Conservation (phyloP, 2,113 vertebrate genomes). For the Hiodon tergisus region DNA sequence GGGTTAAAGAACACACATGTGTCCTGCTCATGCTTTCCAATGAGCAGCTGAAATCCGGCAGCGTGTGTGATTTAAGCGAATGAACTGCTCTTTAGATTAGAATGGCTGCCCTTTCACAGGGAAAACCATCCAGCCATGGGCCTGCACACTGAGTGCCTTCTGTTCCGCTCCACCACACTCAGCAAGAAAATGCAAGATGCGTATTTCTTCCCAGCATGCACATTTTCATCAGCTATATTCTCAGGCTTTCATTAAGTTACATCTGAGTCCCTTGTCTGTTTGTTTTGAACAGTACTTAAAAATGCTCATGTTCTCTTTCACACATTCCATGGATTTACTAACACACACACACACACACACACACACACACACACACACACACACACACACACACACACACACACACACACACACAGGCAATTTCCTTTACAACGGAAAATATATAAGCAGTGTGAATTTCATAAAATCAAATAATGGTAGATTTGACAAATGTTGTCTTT, state of each 20-base stretch:
- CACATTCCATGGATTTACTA: not conserved
- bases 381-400: not conserved
- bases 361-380: not conserved
- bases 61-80: slow-evolving; percentile 15
- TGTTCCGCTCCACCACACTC: slow-evolving; percentile 6
- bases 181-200: slow-evolving; percentile 16
- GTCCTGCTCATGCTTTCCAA: not conserved
- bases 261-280: not conserved
- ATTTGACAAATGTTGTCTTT: slow-evolving; percentile 30
- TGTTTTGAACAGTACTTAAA: not conserved
- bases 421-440: not conserved
- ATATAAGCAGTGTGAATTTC: not conserved
- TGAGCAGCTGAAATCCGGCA: not conserved
- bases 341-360: not conserved
- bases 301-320: not conserved
- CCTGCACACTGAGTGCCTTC: slow-evolving; percentile 13
- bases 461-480: slow-evolving; percentile 16
- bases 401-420: not conserved
- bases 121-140: not conserved
- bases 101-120: slow-evolving; percentile 2
- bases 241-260: not conserved
- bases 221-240: not conserved
- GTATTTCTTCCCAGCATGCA: not conserved
- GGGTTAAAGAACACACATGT: not conserved
- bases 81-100: slow-evolving; percentile 9